Conservation (phyloP, 2,797 vertebrate genomes). For the Gobionotothen gibberifrons region DNA sequence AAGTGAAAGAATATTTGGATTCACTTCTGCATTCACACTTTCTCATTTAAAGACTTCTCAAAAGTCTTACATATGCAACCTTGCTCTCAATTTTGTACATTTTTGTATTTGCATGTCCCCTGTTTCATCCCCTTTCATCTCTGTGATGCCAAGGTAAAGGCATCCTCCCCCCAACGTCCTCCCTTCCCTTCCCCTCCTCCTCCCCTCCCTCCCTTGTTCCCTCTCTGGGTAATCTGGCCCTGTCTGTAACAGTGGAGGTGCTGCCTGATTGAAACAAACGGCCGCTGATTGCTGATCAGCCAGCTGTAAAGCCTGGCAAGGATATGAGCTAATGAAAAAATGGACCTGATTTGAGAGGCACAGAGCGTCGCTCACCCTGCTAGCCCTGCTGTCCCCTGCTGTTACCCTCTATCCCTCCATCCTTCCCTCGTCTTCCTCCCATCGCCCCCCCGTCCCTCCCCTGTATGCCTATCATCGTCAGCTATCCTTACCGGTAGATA, state of each 20-base stretch:
- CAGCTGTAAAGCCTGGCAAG: slow-evolving; percentile 94
- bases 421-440: slow-evolving; percentile 63
- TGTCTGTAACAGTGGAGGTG: slow-evolving; percentile 81
- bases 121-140: slow-evolving; percentile 76
- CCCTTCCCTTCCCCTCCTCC: slow-evolving; percentile 40
- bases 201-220: slow-evolving; percentile 60
- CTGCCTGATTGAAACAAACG: slow-evolving; percentile 93
- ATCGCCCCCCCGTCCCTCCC: slow-evolving; percentile 58
- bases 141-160: slow-evolving; percentile 69
- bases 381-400: slow-evolving; percentile 80
- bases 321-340: slow-evolving; percentile 93
- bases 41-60: slow-evolving; percentile 60
- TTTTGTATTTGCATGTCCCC: slow-evolving; percentile 76
- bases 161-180: slow-evolving; percentile 40
- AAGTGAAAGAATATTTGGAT: slow-evolving; percentile 68
- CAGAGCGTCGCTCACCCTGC: slow-evolving; percentile 79
- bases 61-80: slow-evolving; percentile 54
- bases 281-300: slow-evolving; percentile 93
- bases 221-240: slow-evolving; percentile 76
- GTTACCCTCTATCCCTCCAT: slow-evolving; percentile 76
- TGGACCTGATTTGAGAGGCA: slow-evolving; percentile 89
- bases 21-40: slow-evolving; percentile 51
- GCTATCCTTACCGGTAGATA: slow-evolving; percentile 46
- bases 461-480: slow-evolving; percentile 73
- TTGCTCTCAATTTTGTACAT: slow-evolving; percentile 59